Conservation (phyloP, 2,797 vertebrate genomes). For the Pangasius sanitwongsei region DNA sequence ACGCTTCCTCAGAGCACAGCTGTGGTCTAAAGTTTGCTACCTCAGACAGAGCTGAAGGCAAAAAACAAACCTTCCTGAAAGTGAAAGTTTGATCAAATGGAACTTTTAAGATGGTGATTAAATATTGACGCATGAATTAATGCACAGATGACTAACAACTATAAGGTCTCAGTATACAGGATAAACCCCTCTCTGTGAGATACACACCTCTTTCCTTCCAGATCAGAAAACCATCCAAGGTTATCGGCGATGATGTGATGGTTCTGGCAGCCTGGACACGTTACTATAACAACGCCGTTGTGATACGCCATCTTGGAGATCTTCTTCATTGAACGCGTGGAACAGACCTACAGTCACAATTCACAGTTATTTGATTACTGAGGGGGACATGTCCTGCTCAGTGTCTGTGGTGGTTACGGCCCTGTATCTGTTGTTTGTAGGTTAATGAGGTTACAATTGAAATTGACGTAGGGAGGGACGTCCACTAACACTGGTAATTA, state of each 20-base stretch:
- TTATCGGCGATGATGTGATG: constrained; percentile 96
- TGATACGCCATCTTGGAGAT: constrained; percentile 90
- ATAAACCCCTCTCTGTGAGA: not conserved
- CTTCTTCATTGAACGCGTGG: constrained; percentile 80
- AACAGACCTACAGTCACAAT: constrained; percentile 81
- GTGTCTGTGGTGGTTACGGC: too few species aligned
- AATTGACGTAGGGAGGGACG: too few species aligned
- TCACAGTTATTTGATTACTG: too few species aligned
- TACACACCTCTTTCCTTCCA: constrained; percentile 86
- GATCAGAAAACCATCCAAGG: constrained; percentile 91
- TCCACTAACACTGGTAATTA: too few species aligned
- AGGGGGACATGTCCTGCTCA: too few species aligned
- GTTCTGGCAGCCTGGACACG: constrained; percentile 85
- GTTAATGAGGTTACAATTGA: too few species aligned
- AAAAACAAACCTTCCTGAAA: not conserved
- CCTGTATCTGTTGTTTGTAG: too few species aligned
- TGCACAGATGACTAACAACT: not conserved
- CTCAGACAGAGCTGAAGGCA: not conserved
- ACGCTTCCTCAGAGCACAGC: not conserved
- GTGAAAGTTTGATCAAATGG: not conserved
- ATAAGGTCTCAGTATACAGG: not conserved
- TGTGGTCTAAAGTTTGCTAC: not conserved
- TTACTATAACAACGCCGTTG: constrained; percentile 90
- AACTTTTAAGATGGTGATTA: not conserved
- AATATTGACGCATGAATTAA: not conserved